phyloP scores from a whole-genome alignment of 2,888 invertebrate species.

The Drosophila meridionalis region DNA sequence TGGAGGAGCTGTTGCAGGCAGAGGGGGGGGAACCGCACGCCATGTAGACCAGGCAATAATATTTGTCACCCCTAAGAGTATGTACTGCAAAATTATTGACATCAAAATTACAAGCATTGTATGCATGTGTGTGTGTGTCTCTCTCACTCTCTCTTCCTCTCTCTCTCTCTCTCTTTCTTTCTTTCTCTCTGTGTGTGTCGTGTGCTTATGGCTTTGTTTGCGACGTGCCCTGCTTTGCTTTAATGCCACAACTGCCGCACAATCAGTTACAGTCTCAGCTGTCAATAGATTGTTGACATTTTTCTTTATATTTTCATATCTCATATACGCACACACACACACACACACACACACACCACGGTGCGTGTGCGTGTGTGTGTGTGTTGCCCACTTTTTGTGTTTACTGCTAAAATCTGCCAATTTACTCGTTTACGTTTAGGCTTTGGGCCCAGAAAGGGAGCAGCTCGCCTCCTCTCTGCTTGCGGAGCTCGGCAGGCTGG shows the following conservation, averaged over 20 bases:
- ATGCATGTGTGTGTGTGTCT: conserved; percentile 16
- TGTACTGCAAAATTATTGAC: conserved; percentile 73
- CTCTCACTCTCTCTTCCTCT: too few species aligned
- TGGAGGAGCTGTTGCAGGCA: conserved; percentile 17
- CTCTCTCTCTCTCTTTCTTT: too few species aligned
- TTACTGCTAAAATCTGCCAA: conserved; percentile 82
- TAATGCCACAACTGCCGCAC: conserved; percentile 62
- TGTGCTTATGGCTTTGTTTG: conserved; percentile 75
- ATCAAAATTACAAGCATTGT: conserved; percentile 69
- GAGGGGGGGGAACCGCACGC: conserved; percentile 19
- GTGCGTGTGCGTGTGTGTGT: conserved; percentile 17
- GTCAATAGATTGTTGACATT: conserved; percentile 82
- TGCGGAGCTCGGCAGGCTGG: conserved; percentile 10
- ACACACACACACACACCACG: conserved; percentile 7
- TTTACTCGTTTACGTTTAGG: conserved; percentile 81
- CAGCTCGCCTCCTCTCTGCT: conserved; percentile 12
- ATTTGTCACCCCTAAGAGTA: conserved; percentile 60
- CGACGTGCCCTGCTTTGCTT: conserved; percentile 76
- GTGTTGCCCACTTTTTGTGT: conserved; percentile 79
- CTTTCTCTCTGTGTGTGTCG: background rate
- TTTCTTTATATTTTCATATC: conserved; percentile 76
- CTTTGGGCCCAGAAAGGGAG: conserved; percentile 55
- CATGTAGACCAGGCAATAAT: conserved; percentile 61
- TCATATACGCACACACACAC: conserved; percentile 45
- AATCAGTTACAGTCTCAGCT: conserved; percentile 82